These are phyloP conservation scores for Polymixis lichenea DNA, from an alignment of 2,888 invertebrate genomes.

Conservation along the genomic window DNA sequence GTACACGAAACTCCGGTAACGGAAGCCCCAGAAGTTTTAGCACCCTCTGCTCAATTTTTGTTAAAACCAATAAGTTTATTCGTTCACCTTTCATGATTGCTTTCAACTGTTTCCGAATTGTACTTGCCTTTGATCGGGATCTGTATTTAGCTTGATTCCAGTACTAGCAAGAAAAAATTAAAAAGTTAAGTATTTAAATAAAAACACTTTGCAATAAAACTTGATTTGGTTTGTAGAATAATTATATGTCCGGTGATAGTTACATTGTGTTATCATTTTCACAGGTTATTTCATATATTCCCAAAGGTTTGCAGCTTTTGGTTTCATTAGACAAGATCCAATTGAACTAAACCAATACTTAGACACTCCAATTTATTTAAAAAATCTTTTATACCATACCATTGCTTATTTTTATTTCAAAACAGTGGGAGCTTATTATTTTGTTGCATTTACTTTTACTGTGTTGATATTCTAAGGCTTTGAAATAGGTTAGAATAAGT, in stretches of 20 bases:
- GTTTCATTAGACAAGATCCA: background rate
- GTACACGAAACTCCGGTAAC: constrained; percentile 14
- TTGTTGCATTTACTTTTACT: background rate
- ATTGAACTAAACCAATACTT: background rate
- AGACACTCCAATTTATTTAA: background rate
- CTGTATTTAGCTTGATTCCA: constrained; percentile 25
- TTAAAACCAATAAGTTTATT: constrained; percentile 20
- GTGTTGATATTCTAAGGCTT: background rate
- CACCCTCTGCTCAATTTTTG: constrained; percentile 12
- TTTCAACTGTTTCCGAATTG: constrained; percentile 25
- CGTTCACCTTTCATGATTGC: constrained; percentile 14
- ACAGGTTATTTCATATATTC: too few species aligned
- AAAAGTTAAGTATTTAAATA: background rate
- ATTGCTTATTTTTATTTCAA: background rate
- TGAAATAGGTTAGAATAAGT: background rate
- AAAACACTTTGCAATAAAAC: too few species aligned
- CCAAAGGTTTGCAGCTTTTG: background rate
- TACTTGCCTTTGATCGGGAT: constrained; percentile 7
- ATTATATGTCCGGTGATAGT: background rate
- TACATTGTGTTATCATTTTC: background rate
- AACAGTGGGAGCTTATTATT: background rate
- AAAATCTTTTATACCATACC: background rate
- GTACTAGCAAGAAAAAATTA: background rate
- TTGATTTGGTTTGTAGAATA: constrained; percentile 1
- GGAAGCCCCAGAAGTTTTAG: constrained; percentile 16